Base-by-base conservation (phyloP, 1,140 invertebrate genomes). In the Drosophila sturtevanti region DNA sequence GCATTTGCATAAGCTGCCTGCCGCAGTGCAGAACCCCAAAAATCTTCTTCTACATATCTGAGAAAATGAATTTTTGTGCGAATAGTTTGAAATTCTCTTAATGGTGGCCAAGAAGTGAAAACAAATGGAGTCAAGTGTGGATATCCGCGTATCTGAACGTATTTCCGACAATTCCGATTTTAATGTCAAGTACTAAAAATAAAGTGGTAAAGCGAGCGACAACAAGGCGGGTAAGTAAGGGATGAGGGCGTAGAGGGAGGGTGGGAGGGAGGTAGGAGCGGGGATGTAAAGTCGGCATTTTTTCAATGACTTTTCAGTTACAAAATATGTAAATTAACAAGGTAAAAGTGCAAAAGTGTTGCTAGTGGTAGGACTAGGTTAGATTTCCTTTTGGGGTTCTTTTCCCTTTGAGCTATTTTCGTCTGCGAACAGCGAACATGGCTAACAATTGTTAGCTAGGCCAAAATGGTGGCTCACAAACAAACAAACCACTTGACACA, bases 241-340 rank as follows among this genome's bases (percentile, higher is more conserved):
- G 31, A 0, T 1, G 18, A 12, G 31, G 61, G 5, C 14, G 37
- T 16, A 37, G 54, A 18, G 64, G 44, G 31, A 35, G 63, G 24
- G 18, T n/a, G 27, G 9, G 18, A 31, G 16, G 16, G 14, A 24
- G 31, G 68, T 85, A 44, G 76, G 80, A 52, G 79, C 68, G 63
- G 82, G 68, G 1, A 24, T 24, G 24, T 1, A 24, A 24, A 31
- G 27, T 31, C 24, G 24, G 24, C 1, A 4, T 31, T 31, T 31
- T 31, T 7, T 31, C 27, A 31, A 31, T 31, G 27, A 31, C 27
- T 31, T 31, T 31, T 31, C 27, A 31, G 27, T 31, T 6, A 65
- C 82, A 72, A 79, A 87, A 87, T 87, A 87, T 89, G 84, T 59
- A 87, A 87, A 87, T 89, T 77, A 89, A 87, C 79, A 72, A 73